Evolutionary conservation across 2,888 invertebrate species (phyloP).

Genomic region (Pandemis heparana): DNA sequence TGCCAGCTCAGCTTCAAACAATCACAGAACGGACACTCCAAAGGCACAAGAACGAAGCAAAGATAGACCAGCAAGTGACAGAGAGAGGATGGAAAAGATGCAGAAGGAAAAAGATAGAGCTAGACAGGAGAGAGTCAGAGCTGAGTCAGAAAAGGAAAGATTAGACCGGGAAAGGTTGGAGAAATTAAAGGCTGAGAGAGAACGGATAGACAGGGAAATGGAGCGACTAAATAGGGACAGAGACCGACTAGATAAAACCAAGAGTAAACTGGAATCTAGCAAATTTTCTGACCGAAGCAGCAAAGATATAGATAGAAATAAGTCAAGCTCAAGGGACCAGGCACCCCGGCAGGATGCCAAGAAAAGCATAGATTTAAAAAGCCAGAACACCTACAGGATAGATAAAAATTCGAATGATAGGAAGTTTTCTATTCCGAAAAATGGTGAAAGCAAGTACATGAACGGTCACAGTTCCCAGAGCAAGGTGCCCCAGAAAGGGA

Average conservation of each 20-base stretch:
- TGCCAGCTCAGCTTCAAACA: conserved; percentile 47
- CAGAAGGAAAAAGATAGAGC: conserved; percentile 55
- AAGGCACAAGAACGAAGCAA: conserved; percentile 60
- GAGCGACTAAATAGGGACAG: conserved; percentile 71
- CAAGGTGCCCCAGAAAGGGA: conserved; percentile 67
- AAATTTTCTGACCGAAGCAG: conserved; percentile 56
- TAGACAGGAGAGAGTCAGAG: conserved; percentile 63
- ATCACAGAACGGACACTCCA: conserved; percentile 59
- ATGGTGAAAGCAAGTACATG: conserved; percentile 58
- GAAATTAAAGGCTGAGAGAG: conserved; percentile 74
- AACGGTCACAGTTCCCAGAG: conserved; percentile 68
- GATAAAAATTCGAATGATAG: conserved; percentile 76
- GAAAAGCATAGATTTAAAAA: conserved; percentile 78
- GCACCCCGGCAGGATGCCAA: conserved; percentile 57
- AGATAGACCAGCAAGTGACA: conserved; percentile 32
- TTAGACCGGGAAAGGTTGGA: conserved; percentile 72
- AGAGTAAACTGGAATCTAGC: conserved; percentile 67
- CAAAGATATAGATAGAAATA: conserved; percentile 64
- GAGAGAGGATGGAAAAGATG: conserved; percentile 53
- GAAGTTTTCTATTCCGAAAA: conserved; percentile 59
- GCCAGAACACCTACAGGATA: conserved; percentile 82
- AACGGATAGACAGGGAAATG: conserved; percentile 76
- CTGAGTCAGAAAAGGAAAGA: conserved; percentile 57
- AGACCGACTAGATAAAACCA: conserved; percentile 74
- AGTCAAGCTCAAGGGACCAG: conserved; percentile 60